Base-by-base conservation (phyloP, 2,888 invertebrate genomes). In the Apodemia zela region DNA sequence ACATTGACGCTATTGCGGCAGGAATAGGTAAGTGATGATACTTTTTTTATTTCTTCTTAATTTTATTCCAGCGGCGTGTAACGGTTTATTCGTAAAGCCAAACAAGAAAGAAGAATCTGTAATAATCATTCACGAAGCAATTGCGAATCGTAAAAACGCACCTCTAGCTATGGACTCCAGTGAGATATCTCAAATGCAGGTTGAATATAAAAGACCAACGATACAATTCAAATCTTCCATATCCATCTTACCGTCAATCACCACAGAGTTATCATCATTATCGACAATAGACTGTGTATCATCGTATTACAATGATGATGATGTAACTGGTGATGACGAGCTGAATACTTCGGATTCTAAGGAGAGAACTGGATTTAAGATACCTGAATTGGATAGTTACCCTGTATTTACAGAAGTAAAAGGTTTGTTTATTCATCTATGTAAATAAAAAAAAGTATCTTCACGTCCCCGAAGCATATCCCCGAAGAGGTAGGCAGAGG, bases 171-270 rank as follows among this genome's bases (percentile, higher is more conserved):
- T 33, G 13, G 33, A 35, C 3, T 42, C 63, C 15, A 33, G 59
- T 42, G 61, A 54, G 4, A 64, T 29, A 13, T 33, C 60, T 0
- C 42, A 64, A 33, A 33, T 45, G 11, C 59, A 63, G 25, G n/a
- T 38, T 3, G 45, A 45, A 45, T 45, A 51, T 11, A 68, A 67
- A 45, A 65, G 63, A 61, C n/a, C 62, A 6, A n/a, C 45, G 1
- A 60, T 76, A 8, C 75, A 77, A 21, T 81, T 80, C 60, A 79
- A 74, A 42, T 78, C 80, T 2, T 76, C 81, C 0, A 67, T 81
- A 21, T 80, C 81, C 0, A 74, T 81, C 2, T 59, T 81, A 33
- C 79, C 81, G 0, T 78, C 79, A 1, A 75, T 72, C 0, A 66
- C 77, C 0, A 71, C 73, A 13, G 80, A 79, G 6, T 69, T 72